Conservation (phyloP, 2,888 invertebrate species). For the Thelaira solivaga region DNA sequence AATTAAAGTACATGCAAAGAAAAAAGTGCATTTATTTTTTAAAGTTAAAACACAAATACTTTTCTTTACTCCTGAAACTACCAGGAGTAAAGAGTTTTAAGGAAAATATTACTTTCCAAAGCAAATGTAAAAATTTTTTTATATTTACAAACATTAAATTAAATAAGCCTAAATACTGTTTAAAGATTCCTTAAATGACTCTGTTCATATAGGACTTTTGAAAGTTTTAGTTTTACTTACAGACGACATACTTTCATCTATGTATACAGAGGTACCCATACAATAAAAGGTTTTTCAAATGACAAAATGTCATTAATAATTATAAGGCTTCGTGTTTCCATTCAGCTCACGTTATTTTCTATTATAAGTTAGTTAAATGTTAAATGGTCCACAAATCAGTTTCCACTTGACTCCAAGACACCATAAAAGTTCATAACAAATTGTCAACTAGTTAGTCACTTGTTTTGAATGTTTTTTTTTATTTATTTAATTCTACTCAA, state of each 20-base stretch:
- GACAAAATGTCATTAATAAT: conserved; percentile 32
- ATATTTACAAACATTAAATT: too few species aligned
- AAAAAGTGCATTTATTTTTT: too few species aligned
- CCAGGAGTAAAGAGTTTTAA: too few species aligned
- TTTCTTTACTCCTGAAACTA: too few species aligned
- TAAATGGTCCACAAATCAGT: conserved; percentile 55
- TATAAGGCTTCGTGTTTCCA: conserved; percentile 4
- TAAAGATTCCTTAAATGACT: too few species aligned
- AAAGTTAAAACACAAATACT: too few species aligned
- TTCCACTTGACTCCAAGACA: conserved; percentile 45
- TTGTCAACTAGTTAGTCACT: conserved; percentile 47
- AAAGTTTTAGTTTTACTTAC: conserved; percentile 24
- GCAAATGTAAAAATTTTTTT: too few species aligned
- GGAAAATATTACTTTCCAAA: too few species aligned
- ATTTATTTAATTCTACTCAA: too few species aligned
- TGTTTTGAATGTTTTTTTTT: conserved; percentile 21
- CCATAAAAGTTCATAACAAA: conserved; percentile 32
- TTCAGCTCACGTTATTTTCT: conserved; percentile 53
- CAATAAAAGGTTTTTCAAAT: conserved; percentile 23
- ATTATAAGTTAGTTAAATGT: conserved; percentile 53
- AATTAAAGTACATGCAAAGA: too few species aligned
- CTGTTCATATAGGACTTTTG: conserved; percentile 17
- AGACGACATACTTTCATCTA: neutral
- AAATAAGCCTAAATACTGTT: too few species aligned
- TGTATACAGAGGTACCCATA: neutral